These are phyloP conservation scores for Sminthurides aquaticus DNA, from an alignment of 2,888 invertebrate genomes.

Conservation along the genomic window DNA sequence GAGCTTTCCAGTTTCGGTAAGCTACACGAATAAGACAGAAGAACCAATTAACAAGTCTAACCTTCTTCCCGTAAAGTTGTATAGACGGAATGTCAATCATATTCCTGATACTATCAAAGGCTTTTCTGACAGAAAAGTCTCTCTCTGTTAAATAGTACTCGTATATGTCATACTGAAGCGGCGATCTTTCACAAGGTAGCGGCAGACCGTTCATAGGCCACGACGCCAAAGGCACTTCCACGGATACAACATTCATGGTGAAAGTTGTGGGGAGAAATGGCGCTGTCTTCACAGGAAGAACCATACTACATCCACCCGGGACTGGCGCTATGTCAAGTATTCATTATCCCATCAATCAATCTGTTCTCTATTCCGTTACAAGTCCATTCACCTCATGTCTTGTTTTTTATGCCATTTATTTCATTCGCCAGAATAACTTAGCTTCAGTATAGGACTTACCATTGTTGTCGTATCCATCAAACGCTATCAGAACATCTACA, in stretches of 20 bases:
- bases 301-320: constrained; percentile 72
- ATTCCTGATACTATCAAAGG: constrained; percentile 55
- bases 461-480: constrained; percentile 42
- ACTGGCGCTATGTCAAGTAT: constrained; percentile 61
- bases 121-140: constrained; percentile 53
- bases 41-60: too few species aligned
- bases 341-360: constrained; percentile 13
- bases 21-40: too few species aligned
- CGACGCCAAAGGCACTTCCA: constrained; percentile 52
- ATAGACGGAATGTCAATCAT: constrained; percentile 59
- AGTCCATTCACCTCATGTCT: background rate
- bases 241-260: constrained; percentile 49
- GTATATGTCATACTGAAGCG: constrained; percentile 54
- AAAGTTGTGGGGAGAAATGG: constrained; percentile 54
- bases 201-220: constrained; percentile 46
- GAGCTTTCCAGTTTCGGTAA: too few species aligned
- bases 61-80: constrained; percentile 50
- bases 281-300: constrained; percentile 55
- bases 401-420: background rate
- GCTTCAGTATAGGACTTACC: constrained; percentile 48
- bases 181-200: constrained; percentile 45
- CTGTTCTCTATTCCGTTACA: background rate
- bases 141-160: constrained; percentile 57
- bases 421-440: background rate
- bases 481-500: constrained; percentile 49